These are phyloP conservation scores for Rhopalosiphum nymphaeae DNA, from an alignment of 2,888 invertebrate species.

Conservation along the genomic window DNA sequence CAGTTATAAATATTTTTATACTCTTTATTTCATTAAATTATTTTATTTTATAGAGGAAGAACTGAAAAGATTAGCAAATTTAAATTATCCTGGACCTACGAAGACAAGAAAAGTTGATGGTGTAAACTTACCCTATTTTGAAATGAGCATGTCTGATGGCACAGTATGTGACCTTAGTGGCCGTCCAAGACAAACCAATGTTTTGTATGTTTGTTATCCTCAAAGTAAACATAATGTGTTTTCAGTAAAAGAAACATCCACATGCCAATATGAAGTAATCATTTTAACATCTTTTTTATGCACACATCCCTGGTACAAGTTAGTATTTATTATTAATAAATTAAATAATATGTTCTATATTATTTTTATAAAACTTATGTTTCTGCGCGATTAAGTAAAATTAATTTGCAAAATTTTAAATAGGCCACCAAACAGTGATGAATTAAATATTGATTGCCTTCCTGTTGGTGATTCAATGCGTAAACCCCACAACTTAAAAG, in stretches of 20 bases:
- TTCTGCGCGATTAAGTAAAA: background rate
- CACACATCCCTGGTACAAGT: constrained; percentile 87
- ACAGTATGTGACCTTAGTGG: constrained; percentile 92
- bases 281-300: constrained; percentile 90
- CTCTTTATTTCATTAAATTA: background rate
- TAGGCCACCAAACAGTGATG: constrained; percentile 80
- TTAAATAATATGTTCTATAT: background rate
- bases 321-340: constrained; percentile 56
- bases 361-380: background rate
- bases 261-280: constrained; percentile 94
- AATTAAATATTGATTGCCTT: constrained; percentile 82
- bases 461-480: constrained; percentile 78
- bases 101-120: constrained; percentile 82
- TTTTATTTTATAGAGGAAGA: constrained; percentile 37
- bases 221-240: constrained; percentile 93
- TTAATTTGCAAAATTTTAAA: constrained; percentile 34
- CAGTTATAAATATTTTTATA: background rate
- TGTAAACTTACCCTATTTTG: constrained; percentile 87
- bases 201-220: constrained; percentile 89
- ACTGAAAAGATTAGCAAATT: constrained; percentile 52
- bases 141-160: constrained; percentile 89
- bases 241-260: constrained; percentile 91
- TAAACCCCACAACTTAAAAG: constrained; percentile 80
- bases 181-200: constrained; percentile 83
- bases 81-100: constrained; percentile 55